Evolutionary conservation across 2,113 vertebrate species (phyloP).

Genomic region (Proterorhinus semilunaris): DNA sequence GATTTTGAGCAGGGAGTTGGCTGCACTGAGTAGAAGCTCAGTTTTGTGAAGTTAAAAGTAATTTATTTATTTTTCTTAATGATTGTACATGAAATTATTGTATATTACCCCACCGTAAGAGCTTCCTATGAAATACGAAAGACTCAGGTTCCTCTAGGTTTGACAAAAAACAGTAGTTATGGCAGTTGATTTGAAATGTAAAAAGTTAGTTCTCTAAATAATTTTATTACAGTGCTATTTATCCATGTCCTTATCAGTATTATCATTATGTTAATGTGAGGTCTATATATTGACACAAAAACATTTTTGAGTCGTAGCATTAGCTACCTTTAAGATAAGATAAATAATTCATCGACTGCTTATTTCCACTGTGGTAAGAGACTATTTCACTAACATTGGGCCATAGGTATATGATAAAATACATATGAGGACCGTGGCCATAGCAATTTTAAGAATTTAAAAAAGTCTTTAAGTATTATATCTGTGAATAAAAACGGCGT

Average conservation of each 20-base stretch:
- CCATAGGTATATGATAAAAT: background rate
- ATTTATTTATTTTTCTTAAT: slow-evolving; percentile 10
- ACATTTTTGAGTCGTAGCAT: background rate
- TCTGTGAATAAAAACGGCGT: no score
- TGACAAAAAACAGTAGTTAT: background rate
- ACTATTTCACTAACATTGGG: background rate
- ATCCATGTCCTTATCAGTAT: background rate
- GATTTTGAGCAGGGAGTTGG: background rate
- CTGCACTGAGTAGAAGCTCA: slow-evolving; percentile 7
- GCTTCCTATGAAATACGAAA: background rate
- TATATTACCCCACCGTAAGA: background rate
- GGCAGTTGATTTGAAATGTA: background rate
- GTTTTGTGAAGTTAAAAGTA: slow-evolving; percentile 1
- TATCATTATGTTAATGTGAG: background rate
- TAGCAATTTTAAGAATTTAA: no score
- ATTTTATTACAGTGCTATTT: background rate
- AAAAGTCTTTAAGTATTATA: no score
- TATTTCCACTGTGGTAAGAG: background rate
- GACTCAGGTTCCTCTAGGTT: slow-evolving; percentile 3
- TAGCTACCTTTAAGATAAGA: background rate
- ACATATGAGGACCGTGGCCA: no score
- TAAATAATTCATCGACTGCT: background rate
- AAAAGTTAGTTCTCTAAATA: background rate
- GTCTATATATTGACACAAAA: background rate
- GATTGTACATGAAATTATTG: slow-evolving; percentile 4